phyloP scores from a whole-genome alignment of 2,888 invertebrate species.

The Eretmocerus hayati region DNA sequence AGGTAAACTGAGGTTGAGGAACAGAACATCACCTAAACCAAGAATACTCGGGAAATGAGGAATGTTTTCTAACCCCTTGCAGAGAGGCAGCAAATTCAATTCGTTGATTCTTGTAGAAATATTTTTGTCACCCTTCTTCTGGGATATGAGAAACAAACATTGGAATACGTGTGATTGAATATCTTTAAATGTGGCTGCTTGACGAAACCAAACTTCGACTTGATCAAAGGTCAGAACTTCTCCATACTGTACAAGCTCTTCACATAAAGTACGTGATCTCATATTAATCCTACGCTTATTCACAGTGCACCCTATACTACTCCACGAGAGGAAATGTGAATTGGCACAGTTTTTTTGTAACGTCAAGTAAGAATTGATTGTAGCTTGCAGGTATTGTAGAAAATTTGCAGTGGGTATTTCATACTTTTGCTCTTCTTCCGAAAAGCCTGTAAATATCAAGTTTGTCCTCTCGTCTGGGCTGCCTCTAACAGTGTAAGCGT shows the following conservation, averaged over 20 bases:
- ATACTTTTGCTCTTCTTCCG: constrained; percentile 39
- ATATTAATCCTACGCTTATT: constrained; percentile 53
- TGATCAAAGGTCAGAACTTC: constrained; percentile 44
- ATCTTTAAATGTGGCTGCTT: constrained; percentile 47
- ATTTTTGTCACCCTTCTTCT: constrained; percentile 48
- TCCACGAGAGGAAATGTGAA: constrained; percentile 55
- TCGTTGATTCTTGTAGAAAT: constrained; percentile 46
- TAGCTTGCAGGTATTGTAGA: constrained; percentile 66
- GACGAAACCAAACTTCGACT: constrained; percentile 49
- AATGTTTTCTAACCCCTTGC: constrained; percentile 62
- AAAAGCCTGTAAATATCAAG: constrained; percentile 37
- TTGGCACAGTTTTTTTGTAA: constrained; percentile 56
- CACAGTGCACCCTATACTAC: constrained; percentile 54
- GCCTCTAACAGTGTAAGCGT: constrained; percentile 41
- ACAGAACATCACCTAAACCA: constrained; percentile 71
- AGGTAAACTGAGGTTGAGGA: constrained; percentile 74
- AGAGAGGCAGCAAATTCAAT: constrained; percentile 49
- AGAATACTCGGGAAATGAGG: constrained; percentile 70
- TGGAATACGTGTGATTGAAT: constrained; percentile 52
- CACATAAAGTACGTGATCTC: constrained; percentile 54
- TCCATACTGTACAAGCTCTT: constrained; percentile 46
- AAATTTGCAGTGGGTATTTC: constrained; percentile 36
- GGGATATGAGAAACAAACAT: constrained; percentile 51
- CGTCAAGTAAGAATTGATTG: constrained; percentile 68
- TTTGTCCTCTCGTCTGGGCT: constrained; percentile 39